These are phyloP conservation scores for Leucosticte australis DNA, from an alignment of 2,113 vertebrate species.

Conservation along the genomic window DNA sequence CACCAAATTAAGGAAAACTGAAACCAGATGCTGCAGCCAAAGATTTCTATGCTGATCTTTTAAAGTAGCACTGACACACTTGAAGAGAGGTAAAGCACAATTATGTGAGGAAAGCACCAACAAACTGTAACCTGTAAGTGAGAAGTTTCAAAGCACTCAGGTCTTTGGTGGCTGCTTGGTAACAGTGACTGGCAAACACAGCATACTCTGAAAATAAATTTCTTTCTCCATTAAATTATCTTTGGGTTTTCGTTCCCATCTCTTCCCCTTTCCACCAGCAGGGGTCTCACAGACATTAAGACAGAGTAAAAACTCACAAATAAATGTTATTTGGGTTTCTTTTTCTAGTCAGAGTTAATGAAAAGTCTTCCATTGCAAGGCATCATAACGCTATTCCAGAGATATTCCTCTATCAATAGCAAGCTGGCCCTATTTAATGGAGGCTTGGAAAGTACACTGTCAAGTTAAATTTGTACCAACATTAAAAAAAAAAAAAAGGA, in stretches of 20 bases:
- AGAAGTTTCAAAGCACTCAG: background rate
- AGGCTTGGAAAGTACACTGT: background rate
- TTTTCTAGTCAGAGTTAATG: background rate
- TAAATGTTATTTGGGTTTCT: background rate
- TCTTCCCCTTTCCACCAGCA: background rate
- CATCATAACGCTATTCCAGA: background rate
- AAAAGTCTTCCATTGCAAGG: background rate
- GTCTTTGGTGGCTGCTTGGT: background rate
- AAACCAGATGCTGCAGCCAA: background rate
- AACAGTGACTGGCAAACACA: background rate
- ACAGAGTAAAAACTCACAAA: background rate
- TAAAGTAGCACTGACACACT: background rate
- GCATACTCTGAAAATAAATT: background rate
- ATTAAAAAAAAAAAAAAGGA: background rate
- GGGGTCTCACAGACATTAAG: background rate
- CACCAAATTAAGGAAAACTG: background rate
- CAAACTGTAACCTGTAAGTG: background rate
- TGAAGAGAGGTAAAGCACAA: background rate
- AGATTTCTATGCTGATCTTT: background rate
- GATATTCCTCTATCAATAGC: background rate
- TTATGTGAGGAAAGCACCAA: background rate
- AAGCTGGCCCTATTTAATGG: background rate
- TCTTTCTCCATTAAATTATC: background rate
- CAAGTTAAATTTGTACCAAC: conserved; percentile 21
- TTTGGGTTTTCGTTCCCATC: background rate